Base-by-base conservation (phyloP, 2,888 invertebrate genomes). In the Digitonthophagus gazella region DNA sequence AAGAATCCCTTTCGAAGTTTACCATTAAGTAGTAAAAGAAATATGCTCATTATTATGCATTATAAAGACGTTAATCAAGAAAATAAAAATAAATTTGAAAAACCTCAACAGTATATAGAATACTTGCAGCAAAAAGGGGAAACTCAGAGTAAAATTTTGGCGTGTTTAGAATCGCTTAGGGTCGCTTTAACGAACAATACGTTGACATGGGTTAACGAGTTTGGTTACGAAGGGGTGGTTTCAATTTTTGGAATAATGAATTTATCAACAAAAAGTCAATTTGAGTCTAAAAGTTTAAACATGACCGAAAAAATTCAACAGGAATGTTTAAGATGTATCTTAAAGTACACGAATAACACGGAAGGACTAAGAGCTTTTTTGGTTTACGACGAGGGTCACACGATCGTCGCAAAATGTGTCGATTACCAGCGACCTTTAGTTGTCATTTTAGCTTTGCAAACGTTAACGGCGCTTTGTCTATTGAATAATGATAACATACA, bases 141-240 rank as follows among this genome's bases (percentile, higher is more conserved):
- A 15, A 65, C 68, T 19, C 67, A 72, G 15, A 65, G 66, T 20
- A 97, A 97, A 82, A 87, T 95, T 55, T 91, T 93, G 79, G 89
- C 89, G 68, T 94, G 96, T 76, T 84, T 97, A 63, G 95, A 96
- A 80, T 95, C 95, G 57, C 85, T 98, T 2, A 87, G 96, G 76
- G 96, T 98, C 78, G 95, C 97, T 0, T 86, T 98, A 64, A 97
- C 96, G 2, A 97, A 95, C 81, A 97, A 98, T 83, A 92, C 97
- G 0, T 86, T 98, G 67, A 96, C 95, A 67, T 98, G 97, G 97
- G 93, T 97, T 18, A 91, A 93, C 79, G 96, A 96, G 72, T 98
- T 98, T 80, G 97, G 96, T 22, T 64, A 18, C 54, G 89, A 90
- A 73, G 98, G 97, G 20, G 89, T 97, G 57, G 91, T 91, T 79